Evolutionary conservation across 2,797 vertebrate species (phyloP).

Genomic region (Selene dorsalis): DNA sequence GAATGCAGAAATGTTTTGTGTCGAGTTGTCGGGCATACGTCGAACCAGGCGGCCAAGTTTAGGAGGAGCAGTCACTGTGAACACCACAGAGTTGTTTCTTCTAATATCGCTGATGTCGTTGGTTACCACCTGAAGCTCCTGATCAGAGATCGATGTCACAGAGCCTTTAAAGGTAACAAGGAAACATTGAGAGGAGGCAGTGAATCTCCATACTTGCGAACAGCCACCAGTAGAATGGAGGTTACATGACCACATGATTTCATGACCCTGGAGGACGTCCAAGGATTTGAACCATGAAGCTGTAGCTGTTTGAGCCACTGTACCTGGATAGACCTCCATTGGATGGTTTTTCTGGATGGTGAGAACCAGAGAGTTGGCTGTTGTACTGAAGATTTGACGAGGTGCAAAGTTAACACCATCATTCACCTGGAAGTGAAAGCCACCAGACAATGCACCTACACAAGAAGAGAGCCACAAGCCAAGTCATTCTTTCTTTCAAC

Average conservation of each 20-base stretch:
- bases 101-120: constrained; percentile 78
- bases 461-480: not conserved
- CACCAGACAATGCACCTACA: constrained; percentile 87
- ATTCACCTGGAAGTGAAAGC: constrained; percentile 94
- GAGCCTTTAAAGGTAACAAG: constrained; percentile 81
- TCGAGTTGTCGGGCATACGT: constrained; percentile 77
- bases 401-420: constrained; percentile 91
- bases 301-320: not conserved
- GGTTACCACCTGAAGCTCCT: constrained; percentile 86
- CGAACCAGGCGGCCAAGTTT: constrained; percentile 86
- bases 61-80: constrained; percentile 80
- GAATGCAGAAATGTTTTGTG: constrained; percentile 84
- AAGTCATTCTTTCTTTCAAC: not conserved
- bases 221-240: not conserved
- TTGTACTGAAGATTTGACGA: constrained; percentile 89
- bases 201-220: not conserved
- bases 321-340: constrained; percentile 90
- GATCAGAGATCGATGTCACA: constrained; percentile 81
- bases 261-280: not conserved
- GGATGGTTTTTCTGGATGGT: constrained; percentile 86
- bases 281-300: not conserved
- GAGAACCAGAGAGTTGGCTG: constrained; percentile 83
- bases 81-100: constrained; percentile 86
- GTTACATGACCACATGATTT: not conserved
- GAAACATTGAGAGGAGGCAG: not conserved